Percentiles rank a stretch among this genome's conserved stretches.
Conservation (phyloP, 2,113 vertebrate genomes). For the Alouatta palliata region DNA sequence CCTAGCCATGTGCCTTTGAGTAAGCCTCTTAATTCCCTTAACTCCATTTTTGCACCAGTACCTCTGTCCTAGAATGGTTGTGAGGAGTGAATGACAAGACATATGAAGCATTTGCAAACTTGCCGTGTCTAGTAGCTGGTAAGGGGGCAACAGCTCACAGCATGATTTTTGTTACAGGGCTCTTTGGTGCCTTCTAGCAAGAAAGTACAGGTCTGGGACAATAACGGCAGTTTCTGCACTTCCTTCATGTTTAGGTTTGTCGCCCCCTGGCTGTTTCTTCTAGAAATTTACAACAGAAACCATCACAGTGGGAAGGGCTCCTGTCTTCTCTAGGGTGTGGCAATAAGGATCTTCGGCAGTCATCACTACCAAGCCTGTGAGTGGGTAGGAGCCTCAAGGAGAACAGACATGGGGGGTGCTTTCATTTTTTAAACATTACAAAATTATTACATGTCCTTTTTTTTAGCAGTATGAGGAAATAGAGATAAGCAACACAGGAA, state of each 20-base stretch:
- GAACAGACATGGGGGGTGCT: background rate
- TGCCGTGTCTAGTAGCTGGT: background rate
- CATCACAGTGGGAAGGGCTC: background rate
- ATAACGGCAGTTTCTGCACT: background rate
- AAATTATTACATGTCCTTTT: background rate
- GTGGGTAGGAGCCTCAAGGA: background rate
- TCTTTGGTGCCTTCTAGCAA: background rate
- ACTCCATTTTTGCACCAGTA: background rate
- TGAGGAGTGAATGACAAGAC: background rate
- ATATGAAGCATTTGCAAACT: background rate
- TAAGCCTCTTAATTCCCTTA: background rate
- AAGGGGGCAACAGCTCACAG: background rate
- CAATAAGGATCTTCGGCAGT: background rate
- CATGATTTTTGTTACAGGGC: background rate
- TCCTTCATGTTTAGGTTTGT: background rate
- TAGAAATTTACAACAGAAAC: background rate
- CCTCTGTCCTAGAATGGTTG: background rate
- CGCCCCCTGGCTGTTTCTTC: background rate
- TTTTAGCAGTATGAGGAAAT: background rate
- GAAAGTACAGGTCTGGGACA: background rate
- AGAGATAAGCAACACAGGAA: background rate
- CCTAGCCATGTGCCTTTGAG: background rate
- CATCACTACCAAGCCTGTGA: background rate
- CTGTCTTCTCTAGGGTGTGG: background rate
- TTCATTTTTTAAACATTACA: background rate